These are phyloP conservation scores for Drosophila murphyi DNA, from an alignment of 1,140 invertebrate species.

Conservation along the genomic window DNA sequence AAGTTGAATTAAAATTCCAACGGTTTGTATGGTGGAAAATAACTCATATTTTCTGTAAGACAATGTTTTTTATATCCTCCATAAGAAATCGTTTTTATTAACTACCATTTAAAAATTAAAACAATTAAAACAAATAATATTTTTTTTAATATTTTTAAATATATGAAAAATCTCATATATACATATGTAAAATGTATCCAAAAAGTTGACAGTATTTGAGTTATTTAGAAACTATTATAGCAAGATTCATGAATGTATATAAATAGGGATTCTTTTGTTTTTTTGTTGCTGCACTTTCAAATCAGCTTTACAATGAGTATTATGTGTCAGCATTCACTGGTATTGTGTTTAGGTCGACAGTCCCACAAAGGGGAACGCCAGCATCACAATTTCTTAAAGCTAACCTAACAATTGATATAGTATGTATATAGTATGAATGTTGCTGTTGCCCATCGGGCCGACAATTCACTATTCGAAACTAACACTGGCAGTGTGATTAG, in stretches of 20 bases:
- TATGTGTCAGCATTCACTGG: slow-evolving; percentile 78
- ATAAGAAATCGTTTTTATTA: too few species aligned
- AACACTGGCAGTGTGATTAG: slow-evolving; percentile 83
- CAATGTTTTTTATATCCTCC: too few species aligned
- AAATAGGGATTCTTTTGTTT: slow-evolving; percentile 51
- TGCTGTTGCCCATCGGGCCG: slow-evolving; percentile 45
- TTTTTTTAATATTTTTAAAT: neutral
- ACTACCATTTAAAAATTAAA: too few species aligned
- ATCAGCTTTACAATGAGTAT: slow-evolving; percentile 72
- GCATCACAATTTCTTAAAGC: slow-evolving; percentile 68
- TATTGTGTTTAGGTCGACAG: slow-evolving; percentile 54
- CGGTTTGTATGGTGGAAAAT: too few species aligned
- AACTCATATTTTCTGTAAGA: too few species aligned
- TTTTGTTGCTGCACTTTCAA: slow-evolving; percentile 53
- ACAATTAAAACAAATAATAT: neutral
- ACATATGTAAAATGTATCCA: slow-evolving; percentile 47
- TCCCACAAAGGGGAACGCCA: slow-evolving; percentile 28
- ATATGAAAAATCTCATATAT: slow-evolving; percentile 1
- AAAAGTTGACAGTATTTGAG: slow-evolving; percentile 43
- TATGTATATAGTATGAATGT: slow-evolving; percentile 56
- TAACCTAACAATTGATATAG: slow-evolving; percentile 70
- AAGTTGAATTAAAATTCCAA: too few species aligned
- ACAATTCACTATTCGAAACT: slow-evolving; percentile 49
- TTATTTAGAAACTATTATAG: slow-evolving; percentile 49
- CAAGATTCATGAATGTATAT: slow-evolving; percentile 48